Evolutionary conservation across 2,113 vertebrate genomes (phyloP), one percentile per base, ranked within the genome.

Genomic region (Podocnemis expansa): DNA sequence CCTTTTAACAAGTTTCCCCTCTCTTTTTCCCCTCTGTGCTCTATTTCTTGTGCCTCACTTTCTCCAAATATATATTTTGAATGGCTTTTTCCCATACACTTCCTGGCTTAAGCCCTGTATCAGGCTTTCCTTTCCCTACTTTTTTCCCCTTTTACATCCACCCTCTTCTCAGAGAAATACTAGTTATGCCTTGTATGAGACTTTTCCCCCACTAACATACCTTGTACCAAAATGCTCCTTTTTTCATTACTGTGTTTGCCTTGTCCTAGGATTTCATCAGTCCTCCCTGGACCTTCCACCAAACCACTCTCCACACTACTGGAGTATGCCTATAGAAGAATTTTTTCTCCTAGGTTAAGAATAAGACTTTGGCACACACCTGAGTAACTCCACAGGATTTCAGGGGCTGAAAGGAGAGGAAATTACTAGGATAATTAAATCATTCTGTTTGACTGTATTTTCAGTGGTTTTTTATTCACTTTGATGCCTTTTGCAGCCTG

Each of bases 351-450:
- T 34, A 27, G 49, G 1, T 16, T 16, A 67, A 73, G 54, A 17
- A 43, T 16, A 9, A 12, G 38, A 5, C 60, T 38, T 43, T 78
- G n/a, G 2, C 9, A 21, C 76, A 56, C 41, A 41, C 34, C 82
- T 41, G 10, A 52, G 19, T 5, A 8, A 38, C 22, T 10, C 27
- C 54, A 47, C 63, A 31, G 16, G 70, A 52, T 43, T 25, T 3
- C 7, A 10, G 47, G 47, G 29, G 25, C 41, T 78, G 49, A 76
- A 21, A n/a, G 81, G 6, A 86, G 38, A 78, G 78, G 54, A 12
- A 25, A 12, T 1, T 63, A 83, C 13, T 38, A n/a, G 12, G 12
- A 55, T 49, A 73, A 70, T 7, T 5, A 6, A 0, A 0, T 56
- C 22, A 4, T 10, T 88, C 88, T 79, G 5, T 78, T 82, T 80